Conservation (phyloP, 2,797 vertebrate species). For the Falco biarmicus region DNA sequence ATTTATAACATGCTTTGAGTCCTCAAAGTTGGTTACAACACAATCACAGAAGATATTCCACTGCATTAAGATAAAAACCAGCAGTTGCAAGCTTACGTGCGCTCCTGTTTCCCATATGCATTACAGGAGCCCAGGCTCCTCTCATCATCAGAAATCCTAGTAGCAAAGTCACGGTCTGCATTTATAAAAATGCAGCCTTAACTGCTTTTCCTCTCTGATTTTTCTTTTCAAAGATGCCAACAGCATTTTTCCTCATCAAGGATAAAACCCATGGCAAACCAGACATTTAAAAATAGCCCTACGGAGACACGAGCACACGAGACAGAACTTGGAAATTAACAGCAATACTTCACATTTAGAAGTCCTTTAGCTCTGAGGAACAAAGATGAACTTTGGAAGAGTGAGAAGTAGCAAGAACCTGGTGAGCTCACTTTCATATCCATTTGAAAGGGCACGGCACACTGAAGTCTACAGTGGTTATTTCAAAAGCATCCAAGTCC, state of each 20-base stretch:
- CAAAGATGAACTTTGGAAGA: not conserved
- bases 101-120: not conserved
- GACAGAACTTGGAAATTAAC: not conserved
- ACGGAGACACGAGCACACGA: not conserved
- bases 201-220: not conserved
- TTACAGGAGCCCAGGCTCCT: not conserved
- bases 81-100: not conserved
- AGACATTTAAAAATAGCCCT: not conserved
- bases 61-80: constrained; percentile 39
- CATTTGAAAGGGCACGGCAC: not conserved
- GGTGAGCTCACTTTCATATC: not conserved
- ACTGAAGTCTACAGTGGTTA: not conserved
- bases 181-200: not conserved
- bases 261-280: not conserved
- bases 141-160: not conserved
- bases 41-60: constrained; percentile 23
- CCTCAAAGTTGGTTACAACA: constrained; percentile 16
- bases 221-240: constrained; percentile 5
- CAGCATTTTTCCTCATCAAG: not conserved
- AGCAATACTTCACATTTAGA: not conserved
- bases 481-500: not conserved
- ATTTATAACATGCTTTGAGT: constrained; percentile 14
- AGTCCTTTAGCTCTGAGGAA: not conserved
- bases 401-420: not conserved
- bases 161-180: constrained; percentile 1